Evolutionary conservation across 2,113 vertebrate species (phyloP), one percentile per base, ranked within the genome.

Genomic region (Thalassarche chlororhynchos): DNA sequence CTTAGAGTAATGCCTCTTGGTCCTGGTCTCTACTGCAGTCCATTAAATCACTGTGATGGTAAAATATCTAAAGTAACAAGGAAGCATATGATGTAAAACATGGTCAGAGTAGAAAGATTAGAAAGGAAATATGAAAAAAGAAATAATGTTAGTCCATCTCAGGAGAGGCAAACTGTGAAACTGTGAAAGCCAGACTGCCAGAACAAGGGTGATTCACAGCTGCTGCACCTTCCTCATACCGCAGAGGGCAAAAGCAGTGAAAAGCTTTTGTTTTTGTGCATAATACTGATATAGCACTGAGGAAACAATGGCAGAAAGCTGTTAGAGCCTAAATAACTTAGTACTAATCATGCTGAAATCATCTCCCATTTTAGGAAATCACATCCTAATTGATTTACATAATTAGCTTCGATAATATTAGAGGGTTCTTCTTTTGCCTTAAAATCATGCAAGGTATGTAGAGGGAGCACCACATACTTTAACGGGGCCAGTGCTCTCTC

Each of bases 251-350:
- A 24, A 44, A 4, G 2, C 31, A 7, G 28, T 0, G 29, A 88
- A 60, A 85, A 58, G 46, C 2, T 52, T 52, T n/a, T 26, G 19
- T 8, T 23, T 47, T 74, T 49, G 38, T 38, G 38, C 38, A 38
- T 38, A 38, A 38, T 38, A 31, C 40, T 49, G 54, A 17, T 14
- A 34, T 1, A 57, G 62, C 62, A 47, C 31, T 23, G 55, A 86
- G 46, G 25, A 85, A 94, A 89, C 46, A 68, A 82, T 8, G 36
- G 71, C 68, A 95, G 78, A 61, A 85, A 80, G 58, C 62, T 90
- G 17, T 20, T 29, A 70, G 18, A 15, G 51, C 26, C 54, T 75
- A 68, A 71, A 32, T 60, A 87, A 88, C 62, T 72, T 14, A 21
- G 29, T 19, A 49, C 18, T 80, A 47, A 77, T n/a, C 57, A 60